Conservation (phyloP, 2,888 invertebrate species). For the Panopea generosa region DNA sequence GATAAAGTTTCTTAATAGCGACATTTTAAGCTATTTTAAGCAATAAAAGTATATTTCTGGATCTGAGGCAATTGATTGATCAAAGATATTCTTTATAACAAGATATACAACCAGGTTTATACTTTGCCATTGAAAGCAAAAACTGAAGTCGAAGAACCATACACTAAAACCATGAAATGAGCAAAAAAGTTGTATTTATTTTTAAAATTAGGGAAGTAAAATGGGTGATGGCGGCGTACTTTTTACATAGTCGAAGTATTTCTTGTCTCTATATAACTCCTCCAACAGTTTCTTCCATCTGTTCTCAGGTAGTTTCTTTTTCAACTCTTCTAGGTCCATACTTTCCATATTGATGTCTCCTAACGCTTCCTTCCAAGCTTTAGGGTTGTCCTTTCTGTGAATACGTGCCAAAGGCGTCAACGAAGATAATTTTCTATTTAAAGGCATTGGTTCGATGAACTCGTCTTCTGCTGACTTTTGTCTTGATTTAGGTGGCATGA, state of each 20-base stretch:
- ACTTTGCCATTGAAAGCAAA: too few species aligned
- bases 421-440: slow-evolving; percentile 49
- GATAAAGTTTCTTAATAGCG: too few species aligned
- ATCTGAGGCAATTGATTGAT: too few species aligned
- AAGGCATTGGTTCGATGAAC: slow-evolving; percentile 54
- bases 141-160: too few species aligned
- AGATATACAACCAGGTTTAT: too few species aligned
- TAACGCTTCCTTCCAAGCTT: slow-evolving; percentile 57
- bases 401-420: slow-evolving; percentile 67
- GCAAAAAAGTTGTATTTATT: too few species aligned
- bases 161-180: too few species aligned
- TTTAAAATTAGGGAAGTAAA: too few species aligned
- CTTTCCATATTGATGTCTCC: slow-evolving; percentile 56
- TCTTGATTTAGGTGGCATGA: slow-evolving; percentile 60
- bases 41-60: too few species aligned
- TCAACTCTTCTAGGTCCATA: slow-evolving; percentile 56
- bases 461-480: slow-evolving; percentile 32
- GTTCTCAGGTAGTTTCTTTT: slow-evolving; percentile 61
- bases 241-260: slow-evolving; percentile 75
- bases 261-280: slow-evolving; percentile 75
- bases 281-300: slow-evolving; percentile 69
- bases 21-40: too few species aligned
- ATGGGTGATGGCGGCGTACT: too few species aligned
- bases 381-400: slow-evolving; percentile 64
- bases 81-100: too few species aligned